These are phyloP conservation scores for Papilio polytes DNA, from an alignment of 1,140 invertebrate genomes.

Conservation along the genomic window DNA sequence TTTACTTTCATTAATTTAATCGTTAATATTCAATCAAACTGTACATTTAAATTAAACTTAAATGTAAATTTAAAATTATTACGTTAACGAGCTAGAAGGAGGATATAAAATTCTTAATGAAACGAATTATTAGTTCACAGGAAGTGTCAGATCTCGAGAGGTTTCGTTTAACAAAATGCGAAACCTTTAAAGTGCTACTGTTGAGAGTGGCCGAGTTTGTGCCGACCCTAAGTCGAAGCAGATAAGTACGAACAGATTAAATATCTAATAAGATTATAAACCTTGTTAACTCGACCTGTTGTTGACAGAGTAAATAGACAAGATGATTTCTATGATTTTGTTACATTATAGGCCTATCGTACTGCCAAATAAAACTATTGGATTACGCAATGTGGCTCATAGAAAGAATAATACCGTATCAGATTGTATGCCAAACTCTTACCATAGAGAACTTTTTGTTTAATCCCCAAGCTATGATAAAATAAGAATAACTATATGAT, in stretches of 20 bases:
- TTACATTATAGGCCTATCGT: neutral
- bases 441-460: neutral
- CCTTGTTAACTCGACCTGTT: constrained; percentile 10
- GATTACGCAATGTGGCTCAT: neutral
- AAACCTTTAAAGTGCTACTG: constrained; percentile 13
- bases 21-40: no score
- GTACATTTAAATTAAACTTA: no score
- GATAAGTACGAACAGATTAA: constrained; percentile 4
- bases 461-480: neutral
- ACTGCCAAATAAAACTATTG: neutral
- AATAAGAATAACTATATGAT: neutral
- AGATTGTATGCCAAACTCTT: neutral
- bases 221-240: neutral
- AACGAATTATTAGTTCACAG: neutral
- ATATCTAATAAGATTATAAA: constrained; percentile 16
- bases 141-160: neutral
- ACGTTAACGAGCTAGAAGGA: no score
- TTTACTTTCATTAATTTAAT: no score
- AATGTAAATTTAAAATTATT: no score
- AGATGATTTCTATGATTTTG: neutral
- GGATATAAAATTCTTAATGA: neutral
- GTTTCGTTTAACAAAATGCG: constrained; percentile 8
- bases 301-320: neutral
- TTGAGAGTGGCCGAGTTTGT: constrained; percentile 20
- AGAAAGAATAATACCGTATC: neutral